Conservation (phyloP, 2,797 vertebrate genomes). For the Gymnocypris eckloni region DNA sequence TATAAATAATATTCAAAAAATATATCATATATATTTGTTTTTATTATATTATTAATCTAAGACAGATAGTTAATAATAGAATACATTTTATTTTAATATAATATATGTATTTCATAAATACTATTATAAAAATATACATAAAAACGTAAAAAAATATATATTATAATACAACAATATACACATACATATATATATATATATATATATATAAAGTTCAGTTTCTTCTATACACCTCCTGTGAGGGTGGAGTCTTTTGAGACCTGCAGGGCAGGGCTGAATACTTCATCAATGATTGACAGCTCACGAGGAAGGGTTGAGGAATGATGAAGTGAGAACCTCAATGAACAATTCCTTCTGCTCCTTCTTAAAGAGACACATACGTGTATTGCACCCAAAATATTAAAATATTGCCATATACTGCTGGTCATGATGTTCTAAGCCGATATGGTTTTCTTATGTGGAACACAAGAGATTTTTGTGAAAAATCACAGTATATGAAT, state of each 20-base stretch:
- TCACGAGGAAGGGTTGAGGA: background rate
- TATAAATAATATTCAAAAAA: background rate
- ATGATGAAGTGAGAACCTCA: background rate
- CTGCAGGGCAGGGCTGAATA: constrained; percentile 7
- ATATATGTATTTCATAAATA: too few relatives aligned
- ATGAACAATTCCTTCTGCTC: background rate
- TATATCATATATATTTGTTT: background rate
- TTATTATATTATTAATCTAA: too few relatives aligned
- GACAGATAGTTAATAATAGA: too few relatives aligned
- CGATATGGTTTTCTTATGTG: background rate
- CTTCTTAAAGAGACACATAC: background rate
- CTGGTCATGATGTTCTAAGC: background rate
- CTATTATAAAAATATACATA: too few relatives aligned
- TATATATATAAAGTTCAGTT: too few relatives aligned
- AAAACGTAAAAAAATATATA: too few relatives aligned
- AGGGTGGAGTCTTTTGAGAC: background rate
- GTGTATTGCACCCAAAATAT: background rate
- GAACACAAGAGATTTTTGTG: background rate
- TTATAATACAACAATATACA: too few relatives aligned
- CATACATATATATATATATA: too few relatives aligned
- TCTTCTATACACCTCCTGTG: background rate
- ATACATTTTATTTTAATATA: too few relatives aligned
- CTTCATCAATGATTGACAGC: constrained; percentile 2
- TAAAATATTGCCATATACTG: background rate
- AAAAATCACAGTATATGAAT: background rate